Conservation (phyloP, 53 echinoderm and acorn worm genomes). For the Zoroaster sp. region DNA sequence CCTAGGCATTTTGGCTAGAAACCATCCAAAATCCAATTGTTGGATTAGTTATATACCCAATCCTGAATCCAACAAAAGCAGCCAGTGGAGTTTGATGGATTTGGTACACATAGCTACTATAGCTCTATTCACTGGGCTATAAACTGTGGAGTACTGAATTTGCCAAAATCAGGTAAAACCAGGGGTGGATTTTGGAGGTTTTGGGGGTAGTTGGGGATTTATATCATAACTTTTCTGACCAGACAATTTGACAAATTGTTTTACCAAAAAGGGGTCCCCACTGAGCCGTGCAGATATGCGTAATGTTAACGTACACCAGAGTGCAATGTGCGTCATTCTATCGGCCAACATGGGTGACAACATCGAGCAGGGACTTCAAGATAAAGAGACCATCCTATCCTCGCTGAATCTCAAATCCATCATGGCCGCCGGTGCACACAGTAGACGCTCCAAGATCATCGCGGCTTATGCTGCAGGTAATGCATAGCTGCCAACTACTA, state of each 20-base stretch:
- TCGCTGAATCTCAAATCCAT: constrained; percentile 97
- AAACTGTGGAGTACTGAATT: too few relatives aligned
- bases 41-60: too few relatives aligned
- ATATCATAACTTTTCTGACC: too few relatives aligned
- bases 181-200: too few relatives aligned
- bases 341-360: constrained; percentile 76
- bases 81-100: too few relatives aligned
- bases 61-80: too few relatives aligned
- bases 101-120: too few relatives aligned
- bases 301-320: constrained; percentile 92
- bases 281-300: constrained; percentile 92
- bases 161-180: too few relatives aligned
- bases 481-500: constrained; percentile 56
- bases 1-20: too few relatives aligned
- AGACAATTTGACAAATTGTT: background rate
- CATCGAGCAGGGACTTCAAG: constrained; percentile 88
- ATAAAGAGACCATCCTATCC: constrained; percentile 97
- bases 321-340: constrained; percentile 98
- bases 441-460: constrained; percentile 44
- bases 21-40: too few relatives aligned
- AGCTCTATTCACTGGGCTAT: too few relatives aligned
- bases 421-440: constrained; percentile 79
- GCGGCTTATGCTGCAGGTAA: constrained; percentile 45
- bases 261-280: constrained; percentile 74
- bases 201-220: too few relatives aligned